Base-by-base conservation (phyloP, 2,888 invertebrate genomes). In the Machimus rusticus region DNA sequence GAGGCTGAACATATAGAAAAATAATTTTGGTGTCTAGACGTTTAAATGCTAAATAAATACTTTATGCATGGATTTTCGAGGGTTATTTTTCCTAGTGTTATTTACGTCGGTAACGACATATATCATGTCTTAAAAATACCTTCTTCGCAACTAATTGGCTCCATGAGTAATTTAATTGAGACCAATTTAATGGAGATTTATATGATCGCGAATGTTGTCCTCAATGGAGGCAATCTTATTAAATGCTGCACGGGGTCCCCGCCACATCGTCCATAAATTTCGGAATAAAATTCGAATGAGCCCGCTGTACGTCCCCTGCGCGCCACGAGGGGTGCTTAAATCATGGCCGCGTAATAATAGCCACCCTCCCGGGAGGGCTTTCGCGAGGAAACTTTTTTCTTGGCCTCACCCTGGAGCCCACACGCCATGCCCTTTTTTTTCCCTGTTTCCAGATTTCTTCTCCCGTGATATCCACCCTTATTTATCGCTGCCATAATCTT, bases 401-500 rank as follows among this genome's bases (percentile, higher is more conserved):
- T 43, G 51, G 31, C 34, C 31, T 81, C 28, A 81, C 34, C 31
- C 51, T 31, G 23, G 55, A 55, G 51, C 81, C 81, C 81, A 81
- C 81, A 51, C 55, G 81, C 81, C 81, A 81, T 81, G 43, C 51
- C 46, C 28, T 14, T 74, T 76, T 39, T 39, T 76, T 39, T 39
- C 39, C 76, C 76, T 37, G 43, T 76, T 76, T 34, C n/a, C 76
- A 76, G 76, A 39, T 37, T 66, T 66, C 66, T 66, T 78, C 43
- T 39, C 78, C 28, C 46, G 39, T 55, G 51, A 81, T 81, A 81
- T 81, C 55, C 86, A 86, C 86, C 86, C 88, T 82, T 82, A 81
- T 81, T 86, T 88, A 85, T 78, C 76, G 81, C 76, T 74, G 86
- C 46, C 74, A 88, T 87, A 88, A 88, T 86, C 86, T 51, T 55